A percentile compares a stretch with the other conserved stretches of the same genome.
Conservation (phyloP, 2,888 invertebrate genomes). For the Bembecia ichneumoniformis region DNA sequence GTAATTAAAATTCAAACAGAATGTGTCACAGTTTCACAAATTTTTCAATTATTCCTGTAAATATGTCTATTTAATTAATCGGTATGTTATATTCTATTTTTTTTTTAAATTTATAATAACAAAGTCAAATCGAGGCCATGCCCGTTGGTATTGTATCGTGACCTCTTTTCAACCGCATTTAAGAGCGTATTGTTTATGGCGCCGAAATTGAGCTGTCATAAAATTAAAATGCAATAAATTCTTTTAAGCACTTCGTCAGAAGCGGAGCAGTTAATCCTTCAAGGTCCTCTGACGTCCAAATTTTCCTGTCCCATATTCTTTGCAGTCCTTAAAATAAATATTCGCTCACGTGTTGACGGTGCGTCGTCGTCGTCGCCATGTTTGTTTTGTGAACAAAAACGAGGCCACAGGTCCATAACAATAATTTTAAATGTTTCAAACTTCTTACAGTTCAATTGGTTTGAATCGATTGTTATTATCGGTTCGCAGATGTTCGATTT, state of each 20-base stretch:
- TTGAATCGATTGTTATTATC: neutral
- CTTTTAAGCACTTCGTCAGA: neutral
- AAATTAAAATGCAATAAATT: neutral
- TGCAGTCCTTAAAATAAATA: neutral
- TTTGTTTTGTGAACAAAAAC: neutral
- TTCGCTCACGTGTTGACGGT: neutral
- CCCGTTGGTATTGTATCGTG: neutral
- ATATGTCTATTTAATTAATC: too few species aligned
- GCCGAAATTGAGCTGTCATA: neutral
- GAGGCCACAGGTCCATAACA: neutral
- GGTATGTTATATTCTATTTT: too few species aligned
- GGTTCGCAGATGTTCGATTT: neutral
- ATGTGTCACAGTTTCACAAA: too few species aligned
- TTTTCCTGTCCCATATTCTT: conserved; percentile 1
- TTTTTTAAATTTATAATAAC: too few species aligned
- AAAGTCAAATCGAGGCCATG: too few species aligned
- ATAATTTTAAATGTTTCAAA: neutral
- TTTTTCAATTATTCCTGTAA: too few species aligned
- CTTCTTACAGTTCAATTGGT: neutral
- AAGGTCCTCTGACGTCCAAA: neutral
- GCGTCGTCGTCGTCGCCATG: too few species aligned
- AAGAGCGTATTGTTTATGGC: neutral
- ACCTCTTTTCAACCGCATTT: neutral
- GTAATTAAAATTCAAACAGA: too few species aligned
- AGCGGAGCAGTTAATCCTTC: neutral